Evolutionary conservation across 1,140 invertebrate species (phyloP), one percentile per base, ranked within the genome.

Genomic region (Pollicipes pollicipes): DNA sequence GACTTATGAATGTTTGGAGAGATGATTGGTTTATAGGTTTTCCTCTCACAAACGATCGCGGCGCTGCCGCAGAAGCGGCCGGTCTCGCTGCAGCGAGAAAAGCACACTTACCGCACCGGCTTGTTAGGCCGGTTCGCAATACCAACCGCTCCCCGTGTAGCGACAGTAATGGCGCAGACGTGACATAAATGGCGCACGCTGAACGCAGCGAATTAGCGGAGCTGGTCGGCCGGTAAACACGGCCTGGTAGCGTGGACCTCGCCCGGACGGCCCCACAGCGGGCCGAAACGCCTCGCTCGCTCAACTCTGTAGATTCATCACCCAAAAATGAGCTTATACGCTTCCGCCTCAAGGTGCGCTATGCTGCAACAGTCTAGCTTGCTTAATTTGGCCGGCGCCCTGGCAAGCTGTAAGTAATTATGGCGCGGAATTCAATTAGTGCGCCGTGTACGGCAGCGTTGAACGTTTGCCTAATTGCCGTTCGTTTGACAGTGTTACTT

Each of bases 21-120:
- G 45, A 58, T 58, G 45, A 58, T 58, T 58, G 45, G 45, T 58
- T 58, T 58, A 58, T 58, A 58, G 45, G 45, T 58, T 21, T 58
- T 24, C 13, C 45, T 58, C 13, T 58, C 13, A 58, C 45, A 58
- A 58, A 58, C 45, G 45, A 21, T n/a, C n/a, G n/a, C n/a, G n/a
- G n/a, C n/a, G n/a, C n/a, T n/a, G n/a, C n/a, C n/a, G n/a, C n/a
- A n/a, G n/a, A n/a, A n/a, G n/a, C n/a, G n/a, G n/a, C n/a, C n/a
- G n/a, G n/a, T n/a, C n/a, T n/a, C 45, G 17, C 45, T 10, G 45
- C 45, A 21, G 45, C 13, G 45, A 58, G 17, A 10, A 58, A 10
- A 21, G 10, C 45, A 21, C 45, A 58, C 45, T 58, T 35, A 24
- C 13, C 21, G 45, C 45, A 21, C 45, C 45, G 45, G 8, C 24